These are phyloP conservation scores for Onychomys arenicola DNA, from an alignment of 2,797 vertebrate species.

Conservation along the genomic window DNA sequence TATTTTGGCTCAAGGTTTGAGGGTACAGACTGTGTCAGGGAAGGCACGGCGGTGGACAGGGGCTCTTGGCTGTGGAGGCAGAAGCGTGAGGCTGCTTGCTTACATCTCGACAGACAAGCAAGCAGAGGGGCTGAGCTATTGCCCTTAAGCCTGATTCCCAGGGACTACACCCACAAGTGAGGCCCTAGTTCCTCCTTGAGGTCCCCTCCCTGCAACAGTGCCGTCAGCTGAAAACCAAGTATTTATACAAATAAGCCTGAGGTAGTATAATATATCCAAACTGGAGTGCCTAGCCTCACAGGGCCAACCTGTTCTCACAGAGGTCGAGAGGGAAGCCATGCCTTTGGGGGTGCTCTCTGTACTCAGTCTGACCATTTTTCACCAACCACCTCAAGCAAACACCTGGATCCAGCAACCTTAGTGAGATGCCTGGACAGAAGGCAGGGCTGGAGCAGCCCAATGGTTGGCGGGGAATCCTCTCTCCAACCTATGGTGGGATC, in stretches of 20 bases:
- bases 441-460: accelerated
- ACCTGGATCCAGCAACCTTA: not conserved
- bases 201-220: not conserved
- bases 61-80: not conserved
- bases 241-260: not conserved
- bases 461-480: accelerated
- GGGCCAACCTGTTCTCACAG: not conserved
- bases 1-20: not conserved
- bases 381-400: not conserved
- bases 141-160: not conserved
- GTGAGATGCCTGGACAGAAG: not conserved
- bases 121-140: not conserved
- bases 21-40: not conserved
- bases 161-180: not conserved
- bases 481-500: not conserved
- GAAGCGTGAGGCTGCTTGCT: not conserved
- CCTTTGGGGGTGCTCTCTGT: not conserved
- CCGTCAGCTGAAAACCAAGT: not conserved
- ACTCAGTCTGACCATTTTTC: not conserved
- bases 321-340: accelerated
- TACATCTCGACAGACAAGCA: not conserved
- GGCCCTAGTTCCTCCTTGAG: not conserved
- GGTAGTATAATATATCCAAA: not conserved
- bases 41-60: not conserved
- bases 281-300: not conserved